These are phyloP conservation scores for Plumapathes pennacea DNA, from an alignment of 92 coral and sea anemone genomes.

Conservation along the genomic window DNA sequence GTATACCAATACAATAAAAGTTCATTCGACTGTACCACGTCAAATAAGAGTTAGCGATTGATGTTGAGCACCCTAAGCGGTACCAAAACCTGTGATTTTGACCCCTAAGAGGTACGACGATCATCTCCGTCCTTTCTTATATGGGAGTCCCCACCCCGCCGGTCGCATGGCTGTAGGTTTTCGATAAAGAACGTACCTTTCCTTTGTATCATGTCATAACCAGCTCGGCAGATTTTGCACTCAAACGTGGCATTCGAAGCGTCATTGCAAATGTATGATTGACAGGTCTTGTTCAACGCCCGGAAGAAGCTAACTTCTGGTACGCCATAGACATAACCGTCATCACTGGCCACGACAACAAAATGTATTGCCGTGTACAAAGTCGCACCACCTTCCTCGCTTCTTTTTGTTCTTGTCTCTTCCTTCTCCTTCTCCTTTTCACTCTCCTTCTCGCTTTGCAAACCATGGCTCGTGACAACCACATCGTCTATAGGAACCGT, in stretches of 20 bases:
- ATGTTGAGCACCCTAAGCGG: no score
- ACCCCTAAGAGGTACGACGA: no score
- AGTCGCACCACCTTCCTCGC: background rate
- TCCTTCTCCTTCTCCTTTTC: background rate
- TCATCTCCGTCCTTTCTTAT: no score
- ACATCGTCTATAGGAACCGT: conserved; percentile 15
- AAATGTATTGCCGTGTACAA: conserved; percentile 17
- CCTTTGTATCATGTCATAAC: background rate
- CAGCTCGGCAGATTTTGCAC: no score
- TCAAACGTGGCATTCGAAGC: no score
- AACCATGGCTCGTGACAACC: background rate
- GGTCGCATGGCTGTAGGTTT: no score
- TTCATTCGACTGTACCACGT: no score
- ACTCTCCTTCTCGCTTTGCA: background rate
- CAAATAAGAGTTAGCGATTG: no score
- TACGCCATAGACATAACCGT: background rate
- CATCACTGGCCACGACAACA: background rate
- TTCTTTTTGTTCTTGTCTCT: background rate
- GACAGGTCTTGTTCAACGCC: conserved; percentile 15
- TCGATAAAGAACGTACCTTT: conserved; percentile 18
- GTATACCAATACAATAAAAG: no score
- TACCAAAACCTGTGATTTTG: no score
- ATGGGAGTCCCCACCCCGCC: no score
- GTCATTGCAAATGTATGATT: no score
- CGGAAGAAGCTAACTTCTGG: conserved; percentile 4